A percentile compares a stretch with the other conserved stretches of the same genome.
Evolutionary conservation across 92 coral and sea anemone genomes (phyloP).

Genomic region (Anthopleura xanthogrammica): DNA sequence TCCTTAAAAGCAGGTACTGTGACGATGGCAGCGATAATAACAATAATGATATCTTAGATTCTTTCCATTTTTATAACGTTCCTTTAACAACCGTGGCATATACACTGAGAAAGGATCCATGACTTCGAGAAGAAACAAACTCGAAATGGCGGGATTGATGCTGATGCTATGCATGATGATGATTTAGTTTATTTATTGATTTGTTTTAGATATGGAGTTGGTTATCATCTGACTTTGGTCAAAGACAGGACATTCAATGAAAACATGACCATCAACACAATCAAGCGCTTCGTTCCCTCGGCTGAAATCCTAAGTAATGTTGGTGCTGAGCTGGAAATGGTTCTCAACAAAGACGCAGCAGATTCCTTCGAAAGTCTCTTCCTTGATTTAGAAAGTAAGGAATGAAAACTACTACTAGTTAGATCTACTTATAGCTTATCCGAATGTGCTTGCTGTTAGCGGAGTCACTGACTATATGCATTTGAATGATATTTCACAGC

Average conservation of each 20-base stretch:
- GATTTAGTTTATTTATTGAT: not conserved
- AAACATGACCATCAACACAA: slow-evolving; percentile 60
- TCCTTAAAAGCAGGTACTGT: slow-evolving; percentile 87
- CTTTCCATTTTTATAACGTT: too few species aligned
- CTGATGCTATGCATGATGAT: too few species aligned
- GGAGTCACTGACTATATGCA: not conserved
- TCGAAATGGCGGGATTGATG: too few species aligned
- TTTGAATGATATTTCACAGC: slow-evolving; percentile 16
- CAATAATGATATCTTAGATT: too few species aligned
- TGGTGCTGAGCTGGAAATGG: slow-evolving; percentile 94
- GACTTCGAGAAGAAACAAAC: too few species aligned
- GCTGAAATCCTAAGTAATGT: slow-evolving; percentile 90
- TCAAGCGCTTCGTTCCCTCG: slow-evolving; percentile 62
- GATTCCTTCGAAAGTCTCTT: slow-evolving; percentile 71
- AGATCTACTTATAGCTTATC: not conserved
- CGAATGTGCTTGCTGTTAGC: too few species aligned
- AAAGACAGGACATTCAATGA: slow-evolving; percentile 69
- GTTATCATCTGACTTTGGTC: slow-evolving; percentile 91
- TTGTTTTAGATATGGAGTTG: slow-evolving; percentile 84
- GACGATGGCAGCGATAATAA: too few species aligned
- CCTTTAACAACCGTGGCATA: too few species aligned
- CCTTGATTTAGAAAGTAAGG: slow-evolving; percentile 83
- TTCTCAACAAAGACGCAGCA: slow-evolving; percentile 82
- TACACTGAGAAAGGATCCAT: too few species aligned
- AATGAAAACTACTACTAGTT: too few species aligned